Percentiles rank a stretch among this genome's conserved stretches.
Conservation (phyloP, 2,797 vertebrate genomes). For the Nyctalus aviator region DNA sequence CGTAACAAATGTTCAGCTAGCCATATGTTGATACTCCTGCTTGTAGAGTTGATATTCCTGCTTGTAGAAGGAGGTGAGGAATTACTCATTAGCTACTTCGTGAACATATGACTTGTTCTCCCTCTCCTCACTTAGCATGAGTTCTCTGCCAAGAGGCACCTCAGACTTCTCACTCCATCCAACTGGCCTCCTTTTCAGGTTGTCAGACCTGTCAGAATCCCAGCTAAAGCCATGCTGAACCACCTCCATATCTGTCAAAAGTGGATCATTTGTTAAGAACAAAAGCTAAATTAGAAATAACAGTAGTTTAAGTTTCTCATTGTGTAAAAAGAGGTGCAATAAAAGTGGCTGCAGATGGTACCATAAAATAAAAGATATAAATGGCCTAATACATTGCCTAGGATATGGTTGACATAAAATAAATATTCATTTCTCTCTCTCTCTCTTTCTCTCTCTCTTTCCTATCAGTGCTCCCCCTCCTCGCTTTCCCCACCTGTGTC, state of each 20-base stretch:
- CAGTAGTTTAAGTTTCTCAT: not conserved
- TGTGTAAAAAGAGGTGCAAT: not conserved
- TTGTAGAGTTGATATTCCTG: not conserved
- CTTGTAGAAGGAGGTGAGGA: not conserved
- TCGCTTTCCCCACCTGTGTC: not conserved
- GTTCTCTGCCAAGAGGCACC: not conserved
- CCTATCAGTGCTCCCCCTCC: rapidly evolving
- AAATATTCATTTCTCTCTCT: not conserved
- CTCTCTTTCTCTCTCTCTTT: not conserved
- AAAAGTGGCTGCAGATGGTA: not conserved
- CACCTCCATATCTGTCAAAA: slow-evolving; percentile 13
- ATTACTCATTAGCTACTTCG: not conserved
- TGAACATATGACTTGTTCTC: not conserved
- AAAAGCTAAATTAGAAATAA: slow-evolving; percentile 21
- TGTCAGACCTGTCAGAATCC: not conserved
- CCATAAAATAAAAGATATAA: not conserved
- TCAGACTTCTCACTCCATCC: not conserved
- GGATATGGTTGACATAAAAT: not conserved
- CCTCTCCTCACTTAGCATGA: not conserved
- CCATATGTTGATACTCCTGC: not conserved
- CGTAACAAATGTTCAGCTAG: not conserved
- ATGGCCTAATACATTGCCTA: not conserved
- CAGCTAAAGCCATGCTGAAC: not conserved
- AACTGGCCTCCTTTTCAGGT: not conserved
- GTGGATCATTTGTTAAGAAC: not conserved